Conservation (phyloP, 2,797 vertebrate genomes). For the Argentina silus region DNA sequence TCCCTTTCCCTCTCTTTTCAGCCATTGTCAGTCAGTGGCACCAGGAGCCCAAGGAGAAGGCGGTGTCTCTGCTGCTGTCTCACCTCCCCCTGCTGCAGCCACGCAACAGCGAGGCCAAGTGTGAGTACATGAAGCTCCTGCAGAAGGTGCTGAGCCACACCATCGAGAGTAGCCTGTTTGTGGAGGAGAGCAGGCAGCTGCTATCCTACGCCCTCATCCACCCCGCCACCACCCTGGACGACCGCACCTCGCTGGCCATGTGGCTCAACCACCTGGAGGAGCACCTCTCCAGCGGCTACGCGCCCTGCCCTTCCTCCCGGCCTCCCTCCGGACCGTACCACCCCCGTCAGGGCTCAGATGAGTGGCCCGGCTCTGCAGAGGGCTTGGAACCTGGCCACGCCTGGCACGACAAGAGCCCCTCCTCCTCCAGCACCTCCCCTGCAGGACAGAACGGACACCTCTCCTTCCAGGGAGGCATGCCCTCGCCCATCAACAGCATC, state of each 20-base stretch:
- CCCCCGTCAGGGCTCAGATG: conserved; percentile 88
- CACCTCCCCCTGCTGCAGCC: conserved; percentile 94
- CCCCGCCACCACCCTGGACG: conserved; percentile 93
- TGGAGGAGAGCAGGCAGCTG: conserved; percentile 94
- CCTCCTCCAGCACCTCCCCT: conserved; percentile 76
- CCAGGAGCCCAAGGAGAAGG: conserved; percentile 92
- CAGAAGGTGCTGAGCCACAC: conserved; percentile 94
- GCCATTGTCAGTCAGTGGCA: conserved; percentile 94
- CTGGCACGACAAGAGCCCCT: conserved; percentile 85
- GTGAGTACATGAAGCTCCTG: conserved; percentile 95
- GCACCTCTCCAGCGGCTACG: conserved; percentile 84
- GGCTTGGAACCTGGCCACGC: conserved; percentile 80
- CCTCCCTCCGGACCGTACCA: conserved; percentile 81
- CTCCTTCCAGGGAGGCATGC: conserved; percentile 84
- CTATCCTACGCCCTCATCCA: conserved; percentile 98
- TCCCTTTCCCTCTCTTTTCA: conserved; percentile 51
- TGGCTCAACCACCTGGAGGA: conserved; percentile 96
- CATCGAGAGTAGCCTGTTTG: conserved; percentile 93
- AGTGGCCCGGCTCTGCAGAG: conserved; percentile 86
- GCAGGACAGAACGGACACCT: conserved; percentile 91
- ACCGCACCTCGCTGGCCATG: conserved; percentile 91
- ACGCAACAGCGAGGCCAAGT: conserved; percentile 92
- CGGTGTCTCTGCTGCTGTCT: conserved; percentile 89
- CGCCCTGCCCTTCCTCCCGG: conserved; percentile 71
- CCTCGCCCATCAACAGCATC: conserved; percentile 85